A percentile compares a stretch with the other conserved stretches of the same genome.
These are phyloP conservation scores for Drosophila funebris DNA, from an alignment of 1,140 invertebrate genomes.

Conservation along the genomic window DNA sequence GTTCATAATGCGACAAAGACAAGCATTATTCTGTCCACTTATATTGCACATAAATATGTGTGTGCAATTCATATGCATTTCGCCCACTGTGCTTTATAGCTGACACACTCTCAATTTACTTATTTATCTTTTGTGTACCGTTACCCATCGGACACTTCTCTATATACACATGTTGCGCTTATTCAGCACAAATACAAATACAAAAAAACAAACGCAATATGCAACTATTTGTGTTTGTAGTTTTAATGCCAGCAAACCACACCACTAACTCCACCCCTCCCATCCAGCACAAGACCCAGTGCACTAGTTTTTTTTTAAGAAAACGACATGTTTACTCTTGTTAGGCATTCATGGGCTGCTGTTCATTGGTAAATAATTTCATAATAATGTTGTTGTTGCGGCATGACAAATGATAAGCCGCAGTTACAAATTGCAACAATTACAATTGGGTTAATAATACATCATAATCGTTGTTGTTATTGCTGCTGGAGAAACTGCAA, in stretches of 20 bases:
- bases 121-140: slow-evolving; percentile 57
- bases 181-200: slow-evolving; percentile 37
- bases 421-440: slow-evolving; percentile 70
- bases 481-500: neutral
- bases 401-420: slow-evolving; percentile 71
- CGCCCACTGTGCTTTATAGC: neutral
- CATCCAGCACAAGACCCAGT: neutral
- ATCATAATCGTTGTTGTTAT: slow-evolving; percentile 21
- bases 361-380: slow-evolving; percentile 82
- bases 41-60: neutral
- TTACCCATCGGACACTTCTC: slow-evolving; percentile 29
- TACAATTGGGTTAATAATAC: slow-evolving; percentile 79
- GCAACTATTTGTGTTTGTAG: slow-evolving; percentile 76
- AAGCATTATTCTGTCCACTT: neutral
- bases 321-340: slow-evolving; percentile 63
- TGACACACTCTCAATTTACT: slow-evolving; percentile 2
- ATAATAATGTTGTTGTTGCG: slow-evolving; percentile 82
- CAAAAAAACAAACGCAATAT: slow-evolving; percentile 56
- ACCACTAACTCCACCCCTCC: neutral
- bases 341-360: slow-evolving; percentile 75
- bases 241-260: slow-evolving; percentile 52
- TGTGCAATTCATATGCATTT: neutral
- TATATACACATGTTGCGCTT: slow-evolving; percentile 40
- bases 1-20: too few relatives aligned
- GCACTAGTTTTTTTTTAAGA: slow-evolving; percentile 9